phyloP scores from a whole-genome alignment of 2,113 vertebrate genomes.

The Pelobates fuscus region DNA sequence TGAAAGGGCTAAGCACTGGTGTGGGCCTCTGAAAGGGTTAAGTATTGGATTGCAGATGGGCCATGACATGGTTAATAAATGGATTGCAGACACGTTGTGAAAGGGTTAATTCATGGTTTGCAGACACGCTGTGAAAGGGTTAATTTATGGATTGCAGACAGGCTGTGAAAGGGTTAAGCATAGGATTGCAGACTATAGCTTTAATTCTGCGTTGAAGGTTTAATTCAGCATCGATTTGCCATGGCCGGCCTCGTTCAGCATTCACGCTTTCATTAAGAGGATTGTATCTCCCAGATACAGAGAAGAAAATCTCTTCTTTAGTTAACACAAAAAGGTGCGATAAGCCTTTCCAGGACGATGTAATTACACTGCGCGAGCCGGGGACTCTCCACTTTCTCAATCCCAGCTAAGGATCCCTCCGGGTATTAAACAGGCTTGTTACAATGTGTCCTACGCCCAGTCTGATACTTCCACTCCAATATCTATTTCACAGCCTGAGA shows the following conservation, averaged over 20 bases:
- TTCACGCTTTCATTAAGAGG: slow-evolving; percentile 34
- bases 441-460: too few relatives aligned
- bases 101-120: too few relatives aligned
- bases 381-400: too few relatives aligned
- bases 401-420: too few relatives aligned
- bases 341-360: slow-evolving; percentile 18
- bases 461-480: too few relatives aligned
- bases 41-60: too few relatives aligned
- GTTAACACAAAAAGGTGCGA: slow-evolving; percentile 24
- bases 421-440: too few relatives aligned
- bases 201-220: neutral
- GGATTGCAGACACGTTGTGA: too few relatives aligned
- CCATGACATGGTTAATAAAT: too few relatives aligned
- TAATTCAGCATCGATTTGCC: slow-evolving; percentile 31
- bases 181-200: neutral
- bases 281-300: slow-evolving; percentile 23
- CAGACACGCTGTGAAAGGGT: neutral
- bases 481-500: too few relatives aligned
- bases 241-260: slow-evolving; percentile 21
- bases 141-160: neutral
- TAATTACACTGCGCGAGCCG: slow-evolving; percentile 23
- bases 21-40: too few relatives aligned
- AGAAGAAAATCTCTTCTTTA: slow-evolving; percentile 22
- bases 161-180: slow-evolving; percentile 12
- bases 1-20: too few relatives aligned